Evolutionary conservation across 2,888 invertebrate species (phyloP).

Genomic region (Rhagonycha lutea): DNA sequence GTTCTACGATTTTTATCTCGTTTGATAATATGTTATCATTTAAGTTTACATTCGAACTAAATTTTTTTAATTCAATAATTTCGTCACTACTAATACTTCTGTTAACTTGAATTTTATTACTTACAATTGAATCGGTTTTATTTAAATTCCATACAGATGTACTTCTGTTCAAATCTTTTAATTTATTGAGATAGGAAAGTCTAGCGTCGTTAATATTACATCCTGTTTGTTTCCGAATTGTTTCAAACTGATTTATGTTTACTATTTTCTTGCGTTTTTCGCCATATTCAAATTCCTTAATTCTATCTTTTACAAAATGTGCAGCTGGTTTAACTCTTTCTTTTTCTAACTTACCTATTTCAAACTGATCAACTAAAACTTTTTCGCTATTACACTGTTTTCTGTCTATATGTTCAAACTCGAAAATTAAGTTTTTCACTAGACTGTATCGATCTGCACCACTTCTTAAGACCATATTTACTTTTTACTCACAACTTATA

Average conservation of each 20-base stretch:
- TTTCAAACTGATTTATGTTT: too few relatives aligned
- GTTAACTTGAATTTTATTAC: neutral
- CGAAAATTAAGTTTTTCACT: conserved; percentile 8
- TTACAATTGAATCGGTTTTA: neutral
- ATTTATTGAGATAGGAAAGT: neutral
- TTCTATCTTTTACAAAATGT: neutral
- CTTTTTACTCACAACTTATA: neutral
- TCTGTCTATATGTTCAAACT: neutral
- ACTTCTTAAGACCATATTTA: neutral
- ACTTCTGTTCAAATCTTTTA: neutral
- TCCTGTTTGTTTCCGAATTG: neutral
- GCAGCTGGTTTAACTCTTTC: neutral
- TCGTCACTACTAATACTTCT: neutral
- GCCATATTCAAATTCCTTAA: neutral
- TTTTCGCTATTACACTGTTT: neutral
- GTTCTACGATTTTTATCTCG: neutral
- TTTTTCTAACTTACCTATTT: neutral
- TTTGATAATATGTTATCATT: neutral
- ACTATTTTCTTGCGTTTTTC: neutral
- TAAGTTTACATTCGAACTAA: neutral
- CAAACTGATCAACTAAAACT: neutral
- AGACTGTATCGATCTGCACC: neutral
- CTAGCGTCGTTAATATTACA: neutral
- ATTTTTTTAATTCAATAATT: neutral
- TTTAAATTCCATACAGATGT: neutral